phyloP scores from a whole-genome alignment of 2,113 vertebrate genomes.

The Serilophus lunatus region DNA sequence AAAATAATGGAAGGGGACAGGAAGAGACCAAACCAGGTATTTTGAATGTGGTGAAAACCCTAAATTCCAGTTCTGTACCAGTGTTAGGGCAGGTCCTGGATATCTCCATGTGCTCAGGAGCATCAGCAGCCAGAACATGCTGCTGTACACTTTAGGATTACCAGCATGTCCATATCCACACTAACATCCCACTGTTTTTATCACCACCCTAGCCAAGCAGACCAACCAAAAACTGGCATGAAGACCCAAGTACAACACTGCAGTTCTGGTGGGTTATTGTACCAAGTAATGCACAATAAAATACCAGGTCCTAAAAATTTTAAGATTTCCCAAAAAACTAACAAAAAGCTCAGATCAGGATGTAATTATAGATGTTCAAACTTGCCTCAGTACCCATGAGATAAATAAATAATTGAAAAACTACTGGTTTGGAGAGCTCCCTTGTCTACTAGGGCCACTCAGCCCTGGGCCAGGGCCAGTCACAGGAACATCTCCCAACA shows the following conservation, averaged over 20 bases:
- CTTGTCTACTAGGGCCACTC: not conserved
- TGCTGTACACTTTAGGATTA: not conserved
- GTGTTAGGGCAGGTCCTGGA: not conserved
- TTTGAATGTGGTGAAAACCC: not conserved
- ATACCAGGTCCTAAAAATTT: not conserved
- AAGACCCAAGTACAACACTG: not conserved
- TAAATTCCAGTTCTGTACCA: not conserved
- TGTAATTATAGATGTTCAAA: not conserved
- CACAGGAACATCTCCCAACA: not conserved
- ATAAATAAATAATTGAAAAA: not conserved
- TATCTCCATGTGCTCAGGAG: not conserved
- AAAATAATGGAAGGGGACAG: not conserved
- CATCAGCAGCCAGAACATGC: not conserved
- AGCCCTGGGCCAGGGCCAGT: not conserved
- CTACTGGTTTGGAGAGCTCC: not conserved
- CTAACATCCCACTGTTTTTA: not conserved
- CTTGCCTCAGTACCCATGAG: not conserved
- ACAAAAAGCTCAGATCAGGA: not conserved
- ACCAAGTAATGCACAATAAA: not conserved
- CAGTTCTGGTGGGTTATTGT: not conserved
- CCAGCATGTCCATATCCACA: not conserved
- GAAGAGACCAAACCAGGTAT: not conserved
- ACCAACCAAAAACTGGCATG: not conserved
- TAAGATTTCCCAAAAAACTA: not conserved
- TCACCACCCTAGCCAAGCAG: not conserved